Evolutionary conservation across 2,888 invertebrate genomes (phyloP).

Genomic region (Diarsia mendica): DNA sequence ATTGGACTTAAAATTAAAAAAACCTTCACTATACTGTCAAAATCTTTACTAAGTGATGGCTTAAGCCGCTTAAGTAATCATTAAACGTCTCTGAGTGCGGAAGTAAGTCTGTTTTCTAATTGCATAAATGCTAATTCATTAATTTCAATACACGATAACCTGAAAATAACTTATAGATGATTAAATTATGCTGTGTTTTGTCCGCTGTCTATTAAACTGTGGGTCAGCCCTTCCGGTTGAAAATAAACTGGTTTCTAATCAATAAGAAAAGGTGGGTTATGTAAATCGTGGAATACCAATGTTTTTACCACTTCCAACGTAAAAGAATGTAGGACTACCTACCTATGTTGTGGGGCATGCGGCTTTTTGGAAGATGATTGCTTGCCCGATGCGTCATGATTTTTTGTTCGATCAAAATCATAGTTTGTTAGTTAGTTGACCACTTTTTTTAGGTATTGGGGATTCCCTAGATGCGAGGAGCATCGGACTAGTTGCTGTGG

Average conservation of each 20-base stretch:
- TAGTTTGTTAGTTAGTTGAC: background rate
- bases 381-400: background rate
- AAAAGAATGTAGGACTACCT: background rate
- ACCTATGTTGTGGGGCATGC: background rate
- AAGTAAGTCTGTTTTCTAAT: background rate
- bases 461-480: too few species aligned
- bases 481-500: too few species aligned
- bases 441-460: too few species aligned
- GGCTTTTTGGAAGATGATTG: background rate
- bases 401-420: background rate
- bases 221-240: background rate
- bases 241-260: conserved; percentile 18
- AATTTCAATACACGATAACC: background rate
- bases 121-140: background rate
- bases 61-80: too few species aligned
- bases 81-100: too few species aligned
- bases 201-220: background rate
- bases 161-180: background rate
- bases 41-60: too few species aligned
- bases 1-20: too few species aligned
- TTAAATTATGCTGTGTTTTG: background rate
- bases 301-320: background rate
- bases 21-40: too few species aligned
- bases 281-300: background rate
- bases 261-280: conserved; percentile 3